Base-by-base conservation (phyloP, 2,797 vertebrate species). In the Rhinatrema bivittatum region DNA sequence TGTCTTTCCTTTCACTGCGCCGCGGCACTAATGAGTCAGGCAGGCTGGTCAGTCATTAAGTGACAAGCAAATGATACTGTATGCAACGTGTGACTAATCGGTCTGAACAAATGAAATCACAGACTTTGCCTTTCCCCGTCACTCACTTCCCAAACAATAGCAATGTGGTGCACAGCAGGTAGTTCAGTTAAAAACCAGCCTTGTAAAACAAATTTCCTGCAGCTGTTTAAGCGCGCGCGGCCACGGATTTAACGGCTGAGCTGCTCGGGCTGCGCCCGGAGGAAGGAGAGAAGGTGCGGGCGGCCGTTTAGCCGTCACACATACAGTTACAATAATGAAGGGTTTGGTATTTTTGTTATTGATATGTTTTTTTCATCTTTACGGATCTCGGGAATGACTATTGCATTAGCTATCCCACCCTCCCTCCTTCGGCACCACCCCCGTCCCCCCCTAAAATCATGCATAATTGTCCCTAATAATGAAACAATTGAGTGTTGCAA, bases 51-150 rank as follows among this genome's bases (percentile, higher is more conserved):
- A 89, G 82, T 89, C 86, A 91, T 93, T 91, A 91, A 84, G 82
- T 89, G 93, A 95, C 91, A 87, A 85, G 88, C 85, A 97, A 97
- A 97, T 97, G 87, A 97, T 94, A 97, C 84, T 78, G 86, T 90
- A 85, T 85, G 75, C 71, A 79, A 66, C 29, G 79, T 77, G 84
- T 77, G 84, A 85, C 81, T 82, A 84, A 85, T 85, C 70, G 84
- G 85, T 88, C 87, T 86, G 84, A 85, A 84, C 81, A 85, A 87
- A 91, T 90, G 90, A 97, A 97, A 97, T 93, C 91, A 91, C 90
- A 89, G 90, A 90, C 86, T 95, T 83, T 76, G n/a, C n/a, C 68
- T 72, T 56, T 74, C 86, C 65, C 88, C 82, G 86, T 88, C 72
- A 86, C 89, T 82, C 86, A 87, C 83, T 81, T 83, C 87, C 82